Evolutionary conservation across 2,797 vertebrate species (phyloP), one percentile per base, ranked within the genome.

Genomic region (Gallinago solitaria): DNA sequence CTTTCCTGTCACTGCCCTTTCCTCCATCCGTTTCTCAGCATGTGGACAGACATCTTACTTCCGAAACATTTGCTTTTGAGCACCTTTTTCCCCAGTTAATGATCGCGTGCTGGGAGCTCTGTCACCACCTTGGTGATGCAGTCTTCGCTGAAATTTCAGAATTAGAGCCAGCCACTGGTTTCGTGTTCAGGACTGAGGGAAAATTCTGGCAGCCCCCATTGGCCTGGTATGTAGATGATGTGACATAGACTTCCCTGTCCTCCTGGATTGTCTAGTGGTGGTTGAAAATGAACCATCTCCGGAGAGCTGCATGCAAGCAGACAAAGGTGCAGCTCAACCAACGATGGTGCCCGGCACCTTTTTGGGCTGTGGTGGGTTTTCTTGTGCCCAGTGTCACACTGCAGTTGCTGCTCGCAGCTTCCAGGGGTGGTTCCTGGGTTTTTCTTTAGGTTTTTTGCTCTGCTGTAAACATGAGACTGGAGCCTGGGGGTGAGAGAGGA

Each of bases 371-470:
- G 27, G 48, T 9, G 2, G 27, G n/a, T 54, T 27, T 30, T 16
- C 2, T 16, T 8, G 16, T 28, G 28, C 59, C 1, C 3, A 30
- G 54, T 10, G 2, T 21, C 71, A 78, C 54, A 11, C 65, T 16
- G 70, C 6, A 3, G 43, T 65, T 0, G 0, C 35, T 23, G 41
- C 1, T 7, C 83, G 75, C 59, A 65, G 82, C 79, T 37, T 8
- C 87, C 76, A 0, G 4, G 48, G 32, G 28, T 67, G 56, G 48
- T 9, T 51, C 23, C 7, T 73, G 70, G 65, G 19, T 28, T 83
- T 90, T 96, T 71, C 68, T 92, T 94, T 71, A 90, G 70, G 89
- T 76, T 90, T 96, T 92, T 83, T 83, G 93, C 84, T 96, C 69
- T 68, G 13, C 63, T 89, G 35, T 65, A 90, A 95, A 54, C n/a